Base-by-base conservation (phyloP, 2,888 invertebrate species). In the Anthophora plumipes region DNA sequence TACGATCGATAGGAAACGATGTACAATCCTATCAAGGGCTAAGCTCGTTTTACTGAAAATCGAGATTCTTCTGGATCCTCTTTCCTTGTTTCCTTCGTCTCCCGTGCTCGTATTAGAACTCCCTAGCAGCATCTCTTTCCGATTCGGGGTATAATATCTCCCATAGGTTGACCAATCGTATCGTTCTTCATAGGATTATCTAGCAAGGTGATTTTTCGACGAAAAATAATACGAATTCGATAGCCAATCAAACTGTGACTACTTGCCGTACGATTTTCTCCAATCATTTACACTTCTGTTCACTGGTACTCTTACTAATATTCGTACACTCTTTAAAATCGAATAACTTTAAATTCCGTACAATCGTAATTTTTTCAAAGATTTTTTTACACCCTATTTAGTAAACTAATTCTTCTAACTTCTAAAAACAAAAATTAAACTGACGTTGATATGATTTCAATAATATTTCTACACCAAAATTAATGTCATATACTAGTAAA, bases 21-120 rank as follows among this genome's bases (percentile, higher is more conserved):
- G 50, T 50, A 20, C 73, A 80, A 73, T 82, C 76, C 55, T 55
- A 77, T 86, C 55, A 71, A 78, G 31, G 80, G 74, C 55, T 76
- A 63, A 80, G 50, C 74, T 75, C 69, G 57, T 64, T 55, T 87
- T 82, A 71, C 66, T 63, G 66, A 80, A 79, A 66, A 80, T 87
- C 76, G 70, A 55, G 68, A 73, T 77, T 80, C 68, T 66, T 54
- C 63, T 59, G 43, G 70, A 77, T 84, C 76, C 57, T 54, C 73
- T 79, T 75, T 77, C 54, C 57, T 67, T 37, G 52, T 77, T 79
- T 61, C 64, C 46, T 69, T 31, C 77, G 64, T 64, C 61, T 67
- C 59, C 41, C 52, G 39, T 50, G 20, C 60, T 55, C 50, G 72
- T 66, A 82, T 80, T 80, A 77, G 63, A 80, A 48, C 60, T 72